Percentiles rank a stretch among this genome's conserved stretches.
These are phyloP conservation scores for Holcopasites calliopsidis DNA, from an alignment of 1,140 invertebrate species.

Conservation along the genomic window DNA sequence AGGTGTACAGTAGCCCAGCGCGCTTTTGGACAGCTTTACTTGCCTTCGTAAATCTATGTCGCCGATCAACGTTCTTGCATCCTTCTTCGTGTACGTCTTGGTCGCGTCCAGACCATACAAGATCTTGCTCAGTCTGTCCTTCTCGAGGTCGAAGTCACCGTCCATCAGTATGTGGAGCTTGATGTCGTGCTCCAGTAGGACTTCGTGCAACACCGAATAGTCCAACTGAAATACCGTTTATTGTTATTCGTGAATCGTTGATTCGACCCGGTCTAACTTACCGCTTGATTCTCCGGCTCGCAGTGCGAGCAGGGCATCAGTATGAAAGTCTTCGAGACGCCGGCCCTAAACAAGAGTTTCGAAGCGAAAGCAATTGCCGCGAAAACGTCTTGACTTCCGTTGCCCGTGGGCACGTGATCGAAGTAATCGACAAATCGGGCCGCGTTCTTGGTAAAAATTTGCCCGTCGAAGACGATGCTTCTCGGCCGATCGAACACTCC, in stretches of 20 bases:
- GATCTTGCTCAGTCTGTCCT: conserved; percentile 85
- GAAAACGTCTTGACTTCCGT: conserved; percentile 86
- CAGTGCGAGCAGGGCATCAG: conserved; percentile 90
- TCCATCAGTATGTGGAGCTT: conserved; percentile 91
- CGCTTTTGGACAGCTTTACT: conserved; percentile 86
- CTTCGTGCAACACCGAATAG: conserved; percentile 88
- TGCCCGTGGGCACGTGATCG: conserved; percentile 82
- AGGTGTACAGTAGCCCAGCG: conserved; percentile 88
- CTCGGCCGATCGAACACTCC: conserved; percentile 86
- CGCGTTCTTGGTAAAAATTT: conserved; percentile 82
- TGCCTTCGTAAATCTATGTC: conserved; percentile 85
- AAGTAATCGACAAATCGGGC: conserved; percentile 83
- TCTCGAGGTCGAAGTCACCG: conserved; percentile 87
- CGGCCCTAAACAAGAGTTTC: conserved; percentile 89
- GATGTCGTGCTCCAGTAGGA: conserved; percentile 88
- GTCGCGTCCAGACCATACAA: conserved; percentile 88
- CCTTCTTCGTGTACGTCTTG: conserved; percentile 88
- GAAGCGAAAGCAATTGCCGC: conserved; percentile 88
- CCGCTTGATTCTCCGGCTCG: conserved; percentile 84
- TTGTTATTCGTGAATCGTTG: neutral
- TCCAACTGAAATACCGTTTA: conserved; percentile 82
- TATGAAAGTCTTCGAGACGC: conserved; percentile 91
- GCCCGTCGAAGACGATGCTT: conserved; percentile 84
- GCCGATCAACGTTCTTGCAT: conserved; percentile 83
- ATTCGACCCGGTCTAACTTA: conserved; percentile 65